Evolutionary conservation across 2,113 vertebrate species (phyloP).

Genomic region (Astatotilapia flaviijosephi): DNA sequence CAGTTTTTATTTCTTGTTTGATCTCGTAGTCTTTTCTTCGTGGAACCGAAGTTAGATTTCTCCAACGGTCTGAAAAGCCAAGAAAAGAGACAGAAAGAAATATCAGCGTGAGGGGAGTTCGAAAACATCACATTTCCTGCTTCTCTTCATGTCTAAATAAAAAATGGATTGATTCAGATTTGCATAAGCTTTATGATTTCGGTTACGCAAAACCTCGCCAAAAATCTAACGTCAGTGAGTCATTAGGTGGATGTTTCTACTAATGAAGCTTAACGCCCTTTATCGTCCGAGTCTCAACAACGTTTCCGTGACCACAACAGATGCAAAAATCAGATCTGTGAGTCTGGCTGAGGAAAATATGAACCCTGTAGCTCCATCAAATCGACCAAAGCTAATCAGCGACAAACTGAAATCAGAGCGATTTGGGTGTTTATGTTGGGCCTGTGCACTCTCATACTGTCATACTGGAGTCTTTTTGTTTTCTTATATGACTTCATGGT

Average conservation of each 20-base stretch:
- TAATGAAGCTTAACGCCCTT: accelerated
- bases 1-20: neutral
- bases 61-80: neutral
- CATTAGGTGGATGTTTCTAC: neutral
- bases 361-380: neutral
- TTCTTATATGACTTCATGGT: neutral
- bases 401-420: neutral
- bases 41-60: neutral
- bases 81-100: neutral
- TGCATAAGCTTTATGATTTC: neutral
- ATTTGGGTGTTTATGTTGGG: neutral
- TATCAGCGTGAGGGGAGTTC: neutral
- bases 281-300: neutral
- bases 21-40: neutral
- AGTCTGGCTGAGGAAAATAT: neutral
- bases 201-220: neutral
- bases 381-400: neutral
- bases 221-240: accelerated
- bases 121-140: neutral
- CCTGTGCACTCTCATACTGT: neutral
- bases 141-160: neutral
- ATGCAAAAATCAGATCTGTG: neutral
- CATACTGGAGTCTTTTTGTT: neutral
- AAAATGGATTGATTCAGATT: neutral
- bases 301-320: accelerated